Evolutionary conservation across 2,113 vertebrate genomes (phyloP), one percentile per base, ranked within the genome.

Genomic region (Erinaceus europaeus): DNA sequence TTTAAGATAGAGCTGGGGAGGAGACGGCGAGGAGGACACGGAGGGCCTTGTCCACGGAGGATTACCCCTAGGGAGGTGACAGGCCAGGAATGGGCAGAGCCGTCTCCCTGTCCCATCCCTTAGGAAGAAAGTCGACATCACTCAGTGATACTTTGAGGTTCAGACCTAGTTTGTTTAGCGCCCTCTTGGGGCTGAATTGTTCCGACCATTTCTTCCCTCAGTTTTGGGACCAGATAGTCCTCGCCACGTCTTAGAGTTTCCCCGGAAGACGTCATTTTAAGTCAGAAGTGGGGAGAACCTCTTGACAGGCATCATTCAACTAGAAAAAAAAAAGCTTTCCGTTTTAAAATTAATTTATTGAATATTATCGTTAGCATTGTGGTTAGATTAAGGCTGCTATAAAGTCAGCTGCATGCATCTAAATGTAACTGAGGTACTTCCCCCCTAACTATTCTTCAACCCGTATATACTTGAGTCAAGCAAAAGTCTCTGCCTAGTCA

Each of bases 281-380:
- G 9, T 72, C 42, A 9, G 4, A 64, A 69, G 34, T 75, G 46
- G 32, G 29, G 36, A 76, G 57, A 81, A 55, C 10, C 57, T 71
- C 32, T 32, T 29, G 38, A 0, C 9, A 38, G 29, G 14, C 57
- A 38, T 81, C n/a, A 68, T 77, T 90, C 29, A 55, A 25, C 25
- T 55, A 15, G 3, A 62, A 87, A 80, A 74, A 67, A 75, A 23
- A 80, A 53, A n/a, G n/a, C 34, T 84, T 88, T 72, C 15, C 75
- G 0, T 73, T 42, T 82, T 93, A 57, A 85, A 73, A 88, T n/a
- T n/a, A n/a, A 27, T 61, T 36, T 62, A 48, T 17, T 11, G 25
- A 87, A 11, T 73, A 25, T 38, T 23, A 61, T 40, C 79, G 76
- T 88, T 72, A 90, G 29, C 52, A 50, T 82, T 83, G n/a, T 94